These are phyloP conservation scores for Clarias gariepinus DNA, from an alignment of 2,113 vertebrate species.

Conservation along the genomic window DNA sequence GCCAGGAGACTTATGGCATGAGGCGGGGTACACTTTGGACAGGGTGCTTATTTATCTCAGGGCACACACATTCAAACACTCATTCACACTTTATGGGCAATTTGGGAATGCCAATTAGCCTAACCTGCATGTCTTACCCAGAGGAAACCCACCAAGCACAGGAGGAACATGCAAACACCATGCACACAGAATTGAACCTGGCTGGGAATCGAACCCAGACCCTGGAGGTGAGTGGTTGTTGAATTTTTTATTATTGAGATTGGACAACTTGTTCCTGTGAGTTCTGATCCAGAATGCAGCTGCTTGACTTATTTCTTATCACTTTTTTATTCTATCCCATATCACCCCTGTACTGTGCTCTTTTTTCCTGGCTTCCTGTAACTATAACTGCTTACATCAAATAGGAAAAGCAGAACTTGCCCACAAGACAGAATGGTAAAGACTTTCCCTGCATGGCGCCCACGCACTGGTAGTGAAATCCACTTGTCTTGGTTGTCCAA, in stretches of 20 bases:
- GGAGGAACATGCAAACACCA: too few species aligned
- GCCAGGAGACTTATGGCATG: too few species aligned
- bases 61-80: too few species aligned
- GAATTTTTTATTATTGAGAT: not conserved
- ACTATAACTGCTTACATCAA: not conserved
- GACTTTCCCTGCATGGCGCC: not conserved
- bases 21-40: too few species aligned
- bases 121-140: too few species aligned
- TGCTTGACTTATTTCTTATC: not conserved
- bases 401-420: not conserved
- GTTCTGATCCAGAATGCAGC: not conserved
- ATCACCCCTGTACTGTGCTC: not conserved
- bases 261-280: not conserved
- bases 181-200: too few species aligned
- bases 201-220: too few species aligned
- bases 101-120: too few species aligned
- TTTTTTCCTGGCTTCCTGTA: not conserved
- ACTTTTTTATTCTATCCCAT: not conserved
- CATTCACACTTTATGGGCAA: too few species aligned
- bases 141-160: too few species aligned
- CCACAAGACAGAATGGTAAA: not conserved
- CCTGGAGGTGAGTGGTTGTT: not conserved
- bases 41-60: too few species aligned
- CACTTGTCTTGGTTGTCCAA: not conserved
- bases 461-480: not conserved